A percentile compares a stretch with the other conserved stretches of the same genome.
Evolutionary conservation across 53 echinoderm and acorn worm species (phyloP).

Genomic region (Temnopleurus reevesii): DNA sequence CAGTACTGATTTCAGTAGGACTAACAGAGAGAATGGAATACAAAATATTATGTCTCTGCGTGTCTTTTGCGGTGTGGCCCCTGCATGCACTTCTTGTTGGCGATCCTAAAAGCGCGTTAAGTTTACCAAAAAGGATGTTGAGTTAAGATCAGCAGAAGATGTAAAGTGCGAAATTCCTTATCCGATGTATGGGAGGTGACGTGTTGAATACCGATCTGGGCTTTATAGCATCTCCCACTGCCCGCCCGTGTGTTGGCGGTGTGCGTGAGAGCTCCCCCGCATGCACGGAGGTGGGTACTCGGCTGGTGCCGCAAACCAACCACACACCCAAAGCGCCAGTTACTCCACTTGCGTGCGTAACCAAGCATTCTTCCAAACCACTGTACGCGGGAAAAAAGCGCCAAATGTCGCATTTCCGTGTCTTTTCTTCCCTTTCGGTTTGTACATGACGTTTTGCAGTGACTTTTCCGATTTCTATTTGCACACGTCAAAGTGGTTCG

Average conservation of each 20-base stretch:
- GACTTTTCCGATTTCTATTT: constrained; percentile 20
- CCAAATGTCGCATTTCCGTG: constrained; percentile 33
- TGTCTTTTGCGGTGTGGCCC: constrained; percentile 11
- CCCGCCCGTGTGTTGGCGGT: not conserved
- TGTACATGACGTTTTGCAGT: not conserved
- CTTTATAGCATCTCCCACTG: not conserved
- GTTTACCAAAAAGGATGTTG: not conserved
- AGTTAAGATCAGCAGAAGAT: not conserved
- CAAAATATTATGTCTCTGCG: constrained; percentile 22
- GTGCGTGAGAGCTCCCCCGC: not conserved
- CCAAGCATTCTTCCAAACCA: constrained; percentile 19
- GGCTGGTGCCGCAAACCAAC: not conserved
- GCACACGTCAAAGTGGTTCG: not conserved
- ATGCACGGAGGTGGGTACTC: not conserved
- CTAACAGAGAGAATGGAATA: not conserved
- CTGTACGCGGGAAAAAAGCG: not conserved
- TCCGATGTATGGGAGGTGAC: not conserved
- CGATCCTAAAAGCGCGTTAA: not conserved
- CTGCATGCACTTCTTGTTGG: not conserved
- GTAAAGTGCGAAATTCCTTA: constrained; percentile 31
- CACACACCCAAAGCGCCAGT: not conserved
- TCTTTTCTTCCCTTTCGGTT: constrained; percentile 7
- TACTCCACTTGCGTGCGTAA: constrained; percentile 7
- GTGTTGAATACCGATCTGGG: not conserved
- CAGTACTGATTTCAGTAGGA: not conserved